Conservation (phyloP, 2,888 invertebrate species). For the Apamea epomidion region DNA sequence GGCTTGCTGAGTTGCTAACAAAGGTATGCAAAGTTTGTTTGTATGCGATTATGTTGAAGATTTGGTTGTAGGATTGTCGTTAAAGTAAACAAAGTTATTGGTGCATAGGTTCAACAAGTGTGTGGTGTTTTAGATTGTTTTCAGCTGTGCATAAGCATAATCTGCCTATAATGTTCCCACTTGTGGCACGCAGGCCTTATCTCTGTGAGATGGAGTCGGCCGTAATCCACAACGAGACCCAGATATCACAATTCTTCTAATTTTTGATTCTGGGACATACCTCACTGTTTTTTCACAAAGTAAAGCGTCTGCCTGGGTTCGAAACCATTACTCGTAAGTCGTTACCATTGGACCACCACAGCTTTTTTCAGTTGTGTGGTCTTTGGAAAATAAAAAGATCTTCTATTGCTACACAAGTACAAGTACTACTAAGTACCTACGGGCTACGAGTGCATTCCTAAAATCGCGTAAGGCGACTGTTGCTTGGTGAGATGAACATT, state of each 20-base stretch:
- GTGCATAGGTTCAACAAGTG: not conserved
- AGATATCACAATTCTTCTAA: not conserved
- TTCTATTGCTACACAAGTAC: not conserved
- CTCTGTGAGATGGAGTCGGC: not conserved
- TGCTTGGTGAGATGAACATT: not conserved
- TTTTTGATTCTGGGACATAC: too few species aligned
- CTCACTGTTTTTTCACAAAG: not conserved
- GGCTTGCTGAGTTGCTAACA: constrained; percentile 43
- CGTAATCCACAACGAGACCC: too few species aligned
- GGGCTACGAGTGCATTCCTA: not conserved
- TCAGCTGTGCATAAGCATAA: not conserved
- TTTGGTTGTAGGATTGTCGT: constrained; percentile 3
- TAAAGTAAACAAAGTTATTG: not conserved
- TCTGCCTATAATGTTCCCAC: not conserved
- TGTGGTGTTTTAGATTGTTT: not conserved
- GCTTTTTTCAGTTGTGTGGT: not conserved
- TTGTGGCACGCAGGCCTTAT: not conserved
- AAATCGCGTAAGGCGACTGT: not conserved
- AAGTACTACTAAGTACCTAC: not conserved
- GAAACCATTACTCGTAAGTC: not conserved
- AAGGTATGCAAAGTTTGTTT: constrained; percentile 40
- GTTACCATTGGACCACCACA: not conserved
- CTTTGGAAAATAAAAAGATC: not conserved
- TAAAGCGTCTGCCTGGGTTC: not conserved
- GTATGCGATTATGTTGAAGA: constrained; percentile 10